Percentiles rank a stretch among this genome's conserved stretches.
phyloP scores from a whole-genome alignment of 2,797 vertebrate genomes.

The Tauraco hartlaubi region DNA sequence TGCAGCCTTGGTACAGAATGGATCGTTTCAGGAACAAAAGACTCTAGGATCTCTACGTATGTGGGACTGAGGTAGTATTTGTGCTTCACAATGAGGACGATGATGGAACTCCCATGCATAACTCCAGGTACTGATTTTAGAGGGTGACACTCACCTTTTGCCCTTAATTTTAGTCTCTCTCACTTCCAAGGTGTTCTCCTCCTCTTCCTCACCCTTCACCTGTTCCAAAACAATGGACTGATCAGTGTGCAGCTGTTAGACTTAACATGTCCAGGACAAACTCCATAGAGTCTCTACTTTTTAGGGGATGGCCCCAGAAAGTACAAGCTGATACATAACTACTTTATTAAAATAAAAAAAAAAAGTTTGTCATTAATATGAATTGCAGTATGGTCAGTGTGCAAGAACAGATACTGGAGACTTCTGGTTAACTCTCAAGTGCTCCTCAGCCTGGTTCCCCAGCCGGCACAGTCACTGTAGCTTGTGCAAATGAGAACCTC shows the following conservation, averaged over 20 bases:
- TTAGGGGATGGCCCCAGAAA: neutral
- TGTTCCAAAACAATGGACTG: conserved; percentile 54
- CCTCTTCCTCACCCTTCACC: conserved; percentile 95
- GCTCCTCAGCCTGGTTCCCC: neutral
- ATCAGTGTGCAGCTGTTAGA: neutral
- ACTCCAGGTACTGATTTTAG: neutral
- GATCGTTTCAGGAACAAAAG: neutral
- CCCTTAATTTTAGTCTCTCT: conserved; percentile 88
- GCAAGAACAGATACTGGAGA: neutral
- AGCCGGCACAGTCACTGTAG: accelerated
- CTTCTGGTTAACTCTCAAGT: too few species aligned
- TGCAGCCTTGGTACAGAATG: neutral
- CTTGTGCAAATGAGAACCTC: neutral
- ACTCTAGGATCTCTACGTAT: accelerated
- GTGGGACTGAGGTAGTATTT: neutral
- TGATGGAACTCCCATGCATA: accelerated
- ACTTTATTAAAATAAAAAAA: neutral
- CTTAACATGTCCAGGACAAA: accelerated
- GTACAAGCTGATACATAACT: neutral
- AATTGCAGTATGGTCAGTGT: neutral
- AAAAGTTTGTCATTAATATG: neutral
- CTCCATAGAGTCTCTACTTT: neutral
- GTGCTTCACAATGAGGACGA: accelerated
- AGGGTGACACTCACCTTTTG: conserved; percentile 83
- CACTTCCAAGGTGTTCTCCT: conserved; percentile 89